phyloP scores from a whole-genome alignment of 2,888 invertebrate species.

The Heliothis peltigera region DNA sequence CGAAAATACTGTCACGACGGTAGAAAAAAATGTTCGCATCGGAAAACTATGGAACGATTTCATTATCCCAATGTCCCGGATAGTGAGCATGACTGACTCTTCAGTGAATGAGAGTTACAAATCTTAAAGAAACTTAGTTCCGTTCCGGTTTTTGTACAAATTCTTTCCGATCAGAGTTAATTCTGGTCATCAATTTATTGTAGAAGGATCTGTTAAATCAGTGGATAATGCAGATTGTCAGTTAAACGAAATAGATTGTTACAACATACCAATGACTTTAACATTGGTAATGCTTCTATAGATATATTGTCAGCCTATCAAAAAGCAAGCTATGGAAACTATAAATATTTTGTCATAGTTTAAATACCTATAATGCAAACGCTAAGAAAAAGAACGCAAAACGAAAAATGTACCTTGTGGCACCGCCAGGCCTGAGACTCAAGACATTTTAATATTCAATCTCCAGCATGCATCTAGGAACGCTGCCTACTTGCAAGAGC shows the following conservation, averaged over 20 bases:
- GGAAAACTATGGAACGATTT: conserved; percentile 81
- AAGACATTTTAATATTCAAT: conserved; percentile 50
- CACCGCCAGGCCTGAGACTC: conserved; percentile 3
- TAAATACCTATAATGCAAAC: background rate
- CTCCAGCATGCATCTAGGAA: conserved; percentile 37
- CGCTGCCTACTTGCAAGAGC: conserved; percentile 32
- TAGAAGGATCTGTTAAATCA: conserved; percentile 12
- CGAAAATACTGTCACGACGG: conserved; percentile 86
- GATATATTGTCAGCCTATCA: no score
- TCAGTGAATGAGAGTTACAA: conserved; percentile 65
- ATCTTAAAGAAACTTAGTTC: conserved; percentile 56
- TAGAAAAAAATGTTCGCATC: conserved; percentile 80
- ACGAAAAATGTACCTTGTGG: background rate
- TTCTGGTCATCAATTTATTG: conserved; percentile 38
- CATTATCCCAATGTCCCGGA: conserved; percentile 77
- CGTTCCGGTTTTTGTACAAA: conserved; percentile 47
- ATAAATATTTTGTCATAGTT: background rate
- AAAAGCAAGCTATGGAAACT: no score
- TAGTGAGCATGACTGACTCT: conserved; percentile 78
- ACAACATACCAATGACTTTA: background rate
- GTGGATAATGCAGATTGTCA: background rate
- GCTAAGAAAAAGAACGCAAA: background rate
- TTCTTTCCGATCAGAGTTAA: conserved; percentile 43
- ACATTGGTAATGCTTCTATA: no score
- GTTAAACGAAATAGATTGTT: background rate